Conservation (phyloP, 2,113 vertebrate genomes). For the Natator depressus region DNA sequence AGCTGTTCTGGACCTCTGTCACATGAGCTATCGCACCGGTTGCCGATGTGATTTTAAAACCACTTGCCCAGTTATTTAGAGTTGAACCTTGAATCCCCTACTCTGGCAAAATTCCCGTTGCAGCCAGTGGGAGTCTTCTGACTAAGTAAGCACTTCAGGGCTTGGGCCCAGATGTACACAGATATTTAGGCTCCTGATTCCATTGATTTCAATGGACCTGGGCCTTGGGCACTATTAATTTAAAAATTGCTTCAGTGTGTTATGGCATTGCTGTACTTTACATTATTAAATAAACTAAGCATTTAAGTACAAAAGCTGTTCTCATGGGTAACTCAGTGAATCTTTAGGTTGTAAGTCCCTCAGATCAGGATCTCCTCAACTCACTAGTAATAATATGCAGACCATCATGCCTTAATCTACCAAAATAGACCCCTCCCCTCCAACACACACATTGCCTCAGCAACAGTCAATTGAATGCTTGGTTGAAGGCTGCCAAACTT, state of each 20-base stretch:
- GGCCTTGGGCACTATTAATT: background rate
- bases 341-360: background rate
- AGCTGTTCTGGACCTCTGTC: background rate
- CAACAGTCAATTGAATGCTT: background rate
- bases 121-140: background rate
- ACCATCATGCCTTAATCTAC: background rate
- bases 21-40: background rate
- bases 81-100: background rate
- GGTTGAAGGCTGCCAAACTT: background rate
- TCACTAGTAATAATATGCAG: background rate
- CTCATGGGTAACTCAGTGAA: background rate
- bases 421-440: background rate
- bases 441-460: background rate
- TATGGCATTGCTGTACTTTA: background rate
- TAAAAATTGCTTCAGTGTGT: background rate
- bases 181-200: background rate
- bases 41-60: background rate
- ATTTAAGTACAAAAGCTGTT: background rate
- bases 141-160: background rate
- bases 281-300: background rate
- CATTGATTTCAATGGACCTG: background rate
- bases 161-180: background rate
- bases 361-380: background rate
- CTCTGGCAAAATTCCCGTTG: background rate
- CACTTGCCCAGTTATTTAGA: background rate